Evolutionary conservation across 2,113 vertebrate genomes (phyloP).

Genomic region (Panthera leo): DNA sequence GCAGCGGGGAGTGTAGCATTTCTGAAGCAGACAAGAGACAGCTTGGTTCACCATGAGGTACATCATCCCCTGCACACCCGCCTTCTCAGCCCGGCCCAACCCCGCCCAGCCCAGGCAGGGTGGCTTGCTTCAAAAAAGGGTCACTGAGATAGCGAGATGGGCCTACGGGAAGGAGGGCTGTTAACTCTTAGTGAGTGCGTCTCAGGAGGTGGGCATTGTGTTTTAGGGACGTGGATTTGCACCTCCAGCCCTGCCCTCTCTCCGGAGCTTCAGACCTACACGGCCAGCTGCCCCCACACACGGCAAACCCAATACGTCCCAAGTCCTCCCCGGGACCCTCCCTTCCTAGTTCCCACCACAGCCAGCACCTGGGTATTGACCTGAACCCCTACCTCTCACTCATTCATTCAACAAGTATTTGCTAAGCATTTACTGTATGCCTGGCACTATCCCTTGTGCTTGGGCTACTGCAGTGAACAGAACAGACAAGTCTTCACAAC

Average conservation of each 20-base stretch:
- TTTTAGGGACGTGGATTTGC: background rate
- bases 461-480: background rate
- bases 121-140: background rate
- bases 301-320: background rate
- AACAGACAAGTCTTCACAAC: background rate
- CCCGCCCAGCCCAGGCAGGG: background rate
- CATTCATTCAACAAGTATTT: background rate
- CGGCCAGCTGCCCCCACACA: background rate
- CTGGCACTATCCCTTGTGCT: background rate
- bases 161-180: background rate
- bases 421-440: background rate
- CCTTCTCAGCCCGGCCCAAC: background rate
- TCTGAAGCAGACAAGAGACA: constrained; percentile 73
- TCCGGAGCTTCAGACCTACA: background rate
- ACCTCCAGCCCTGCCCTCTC: background rate
- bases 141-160: background rate
- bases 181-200: background rate
- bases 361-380: background rate
- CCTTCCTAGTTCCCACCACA: background rate
- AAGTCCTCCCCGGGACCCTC: accelerated
- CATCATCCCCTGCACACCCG: background rate
- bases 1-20: constrained; percentile 85
- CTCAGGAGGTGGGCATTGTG: background rate
- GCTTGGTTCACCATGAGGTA: background rate
- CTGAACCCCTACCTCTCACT: background rate